A percentile compares a stretch with the other conserved stretches of the same genome.
Evolutionary conservation across 92 coral and sea anemone species (phyloP).

Genomic region (Epizoanthus fatuus): DNA sequence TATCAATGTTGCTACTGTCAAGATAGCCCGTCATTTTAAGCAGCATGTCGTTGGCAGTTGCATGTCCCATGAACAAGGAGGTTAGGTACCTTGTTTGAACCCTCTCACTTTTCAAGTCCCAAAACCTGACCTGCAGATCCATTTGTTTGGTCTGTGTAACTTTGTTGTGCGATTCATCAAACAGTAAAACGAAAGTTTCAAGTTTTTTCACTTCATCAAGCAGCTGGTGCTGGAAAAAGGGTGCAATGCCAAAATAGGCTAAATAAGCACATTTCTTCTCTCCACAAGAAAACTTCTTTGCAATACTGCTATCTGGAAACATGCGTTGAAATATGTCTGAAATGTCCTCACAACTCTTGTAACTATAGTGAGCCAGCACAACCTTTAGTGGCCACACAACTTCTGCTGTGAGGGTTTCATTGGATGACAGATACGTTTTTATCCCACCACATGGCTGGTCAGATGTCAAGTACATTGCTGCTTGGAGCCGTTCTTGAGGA

Average conservation of each 20-base stretch:
- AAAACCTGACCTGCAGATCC: constrained; percentile 52
- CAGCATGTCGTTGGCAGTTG: constrained; percentile 40
- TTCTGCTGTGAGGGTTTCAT: constrained; percentile 53
- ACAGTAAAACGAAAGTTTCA: constrained; percentile 44
- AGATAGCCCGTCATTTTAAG: constrained; percentile 38
- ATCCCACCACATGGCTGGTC: constrained; percentile 38
- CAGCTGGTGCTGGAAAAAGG: constrained; percentile 50
- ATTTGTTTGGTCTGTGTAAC: constrained; percentile 50
- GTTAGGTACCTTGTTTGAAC: constrained; percentile 58
- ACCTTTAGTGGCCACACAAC: constrained; percentile 52
- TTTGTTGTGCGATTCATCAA: constrained; percentile 55
- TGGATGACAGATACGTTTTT: constrained; percentile 13
- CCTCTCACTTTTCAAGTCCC: constrained; percentile 34
- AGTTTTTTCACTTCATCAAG: constrained; percentile 41
- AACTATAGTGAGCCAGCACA: constrained; percentile 47
- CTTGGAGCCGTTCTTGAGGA: constrained; percentile 16
- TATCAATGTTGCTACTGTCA: constrained; percentile 39
- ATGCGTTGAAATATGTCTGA: constrained; percentile 40
- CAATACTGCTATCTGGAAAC: constrained; percentile 60
- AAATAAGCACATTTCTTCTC: constrained; percentile 51
- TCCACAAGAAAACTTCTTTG: constrained; percentile 44
- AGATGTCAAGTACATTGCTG: too few species aligned
- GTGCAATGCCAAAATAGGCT: constrained; percentile 68
- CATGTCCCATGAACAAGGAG: constrained; percentile 60
- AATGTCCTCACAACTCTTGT: constrained; percentile 55